phyloP scores from a whole-genome alignment of 1,140 invertebrate species.

The Drosophila prosaltans region DNA sequence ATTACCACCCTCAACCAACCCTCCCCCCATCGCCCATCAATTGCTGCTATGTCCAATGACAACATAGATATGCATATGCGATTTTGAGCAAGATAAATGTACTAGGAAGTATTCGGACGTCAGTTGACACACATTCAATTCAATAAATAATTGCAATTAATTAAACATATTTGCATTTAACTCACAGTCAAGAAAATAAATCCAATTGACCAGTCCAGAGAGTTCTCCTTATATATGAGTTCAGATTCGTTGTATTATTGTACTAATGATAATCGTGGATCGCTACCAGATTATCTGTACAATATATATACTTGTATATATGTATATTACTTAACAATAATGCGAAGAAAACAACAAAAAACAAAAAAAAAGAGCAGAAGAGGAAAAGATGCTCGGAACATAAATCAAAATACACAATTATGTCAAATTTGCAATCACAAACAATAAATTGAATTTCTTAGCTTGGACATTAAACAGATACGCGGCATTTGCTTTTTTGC shows the following conservation, averaged over 20 bases:
- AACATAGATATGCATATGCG: constrained; percentile 19
- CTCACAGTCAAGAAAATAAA: constrained; percentile 46
- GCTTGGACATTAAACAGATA: constrained; percentile 69
- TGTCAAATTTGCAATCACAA: constrained; percentile 76
- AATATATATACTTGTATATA: not conserved
- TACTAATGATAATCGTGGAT: constrained; percentile 32
- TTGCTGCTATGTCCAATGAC: not conserved
- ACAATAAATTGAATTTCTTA: constrained; percentile 65
- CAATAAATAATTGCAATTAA: constrained; percentile 72
- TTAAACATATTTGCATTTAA: constrained; percentile 62
- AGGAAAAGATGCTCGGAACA: constrained; percentile 31
- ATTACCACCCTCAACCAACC: not conserved
- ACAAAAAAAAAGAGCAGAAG: not conserved
- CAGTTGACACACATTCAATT: constrained; percentile 61
- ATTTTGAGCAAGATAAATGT: constrained; percentile 70
- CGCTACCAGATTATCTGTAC: constrained; percentile 3
- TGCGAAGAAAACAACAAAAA: not conserved
- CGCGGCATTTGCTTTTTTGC: constrained; percentile 43
- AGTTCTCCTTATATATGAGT: constrained; percentile 9
- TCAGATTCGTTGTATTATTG: constrained; percentile 4
- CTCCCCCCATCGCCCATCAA: not conserved
- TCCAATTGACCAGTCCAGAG: constrained; percentile 31
- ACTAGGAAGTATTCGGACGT: constrained; percentile 63
- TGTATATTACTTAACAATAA: constrained; percentile 6
- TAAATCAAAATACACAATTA: constrained; percentile 70